Conservation (phyloP, 2,797 vertebrate genomes). For the Synanceia verrucosa region DNA sequence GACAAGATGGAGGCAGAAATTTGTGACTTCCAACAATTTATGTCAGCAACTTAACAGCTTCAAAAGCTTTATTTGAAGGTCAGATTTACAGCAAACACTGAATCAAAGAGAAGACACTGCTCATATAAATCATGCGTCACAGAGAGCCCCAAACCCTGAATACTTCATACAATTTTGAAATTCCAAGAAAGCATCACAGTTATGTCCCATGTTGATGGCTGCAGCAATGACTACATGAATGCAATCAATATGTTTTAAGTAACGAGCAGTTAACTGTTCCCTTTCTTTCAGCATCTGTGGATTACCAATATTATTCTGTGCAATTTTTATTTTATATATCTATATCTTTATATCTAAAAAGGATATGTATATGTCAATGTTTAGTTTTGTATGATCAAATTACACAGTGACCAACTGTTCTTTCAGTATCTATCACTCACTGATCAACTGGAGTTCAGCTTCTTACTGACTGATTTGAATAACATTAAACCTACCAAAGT, state of each 20-base stretch:
- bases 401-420: background rate
- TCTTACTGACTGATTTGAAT: background rate
- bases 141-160: constrained; percentile 7
- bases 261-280: background rate
- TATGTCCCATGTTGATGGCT: background rate
- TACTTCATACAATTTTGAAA: background rate
- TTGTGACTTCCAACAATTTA: background rate
- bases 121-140: background rate
- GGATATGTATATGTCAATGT: too few species aligned
- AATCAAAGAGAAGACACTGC: background rate
- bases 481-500: background rate
- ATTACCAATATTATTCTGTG: background rate
- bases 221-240: background rate
- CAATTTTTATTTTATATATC: background rate
- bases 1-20: background rate
- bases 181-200: background rate
- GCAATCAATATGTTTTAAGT: background rate
- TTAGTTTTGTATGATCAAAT: background rate
- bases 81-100: background rate
- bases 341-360: too few species aligned
- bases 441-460: background rate
- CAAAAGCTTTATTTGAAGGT: background rate
- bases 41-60: background rate
- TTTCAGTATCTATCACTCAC: background rate
- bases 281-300: background rate